Base-by-base conservation (phyloP, 2,888 invertebrate genomes). In the Eupithecia vulgata region DNA sequence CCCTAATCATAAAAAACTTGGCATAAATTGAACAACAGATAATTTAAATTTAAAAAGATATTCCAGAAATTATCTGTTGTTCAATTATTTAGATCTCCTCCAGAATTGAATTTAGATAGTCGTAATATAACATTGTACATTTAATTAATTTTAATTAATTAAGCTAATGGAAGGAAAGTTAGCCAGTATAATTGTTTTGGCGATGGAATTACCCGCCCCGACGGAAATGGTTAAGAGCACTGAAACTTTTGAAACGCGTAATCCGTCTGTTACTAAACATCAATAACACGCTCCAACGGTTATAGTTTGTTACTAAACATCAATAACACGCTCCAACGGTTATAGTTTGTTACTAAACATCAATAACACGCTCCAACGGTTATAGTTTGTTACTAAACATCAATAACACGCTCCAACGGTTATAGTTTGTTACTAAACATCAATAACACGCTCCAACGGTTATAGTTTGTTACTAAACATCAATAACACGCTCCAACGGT, bases 131-230 rank as follows among this genome's bases (percentile, higher is more conserved):
- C 61, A 61, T 66, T 61, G 71, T 67, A 57, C 68, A 62, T 70
- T 70, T 70, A 66, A 66, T 65, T 71, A 74, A 71, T 71, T 68
- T n/a, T n/a, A n/a, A n/a, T n/a, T n/a, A n/a, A n/a, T n/a, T n/a
- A 74, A 74, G n/a, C 65, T 71, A 74, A 74, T 69, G 66, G 52
- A 69, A 69, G 35, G 61, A 71, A 67, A 74, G 74, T 74, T 74
- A 66, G 66, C 61, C 37, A 52, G 25, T 74, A 71, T n/a, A n/a
- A 71, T 72, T 75, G 72, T 72, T 67, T 66, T 34, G 21, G 65
- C 66, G 67, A 75, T 70, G 37, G 35, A 71, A 69, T 75, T 67
- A 72, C 45, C 61, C 40, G 52, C 62, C 42, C 48, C 67, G 40
- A 57, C 57, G 42, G 30, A 10, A 48, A 48, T n/a, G n/a, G 48